Base-by-base conservation (phyloP, 2,113 vertebrate species). In the Hemibagrus wyckioides region DNA sequence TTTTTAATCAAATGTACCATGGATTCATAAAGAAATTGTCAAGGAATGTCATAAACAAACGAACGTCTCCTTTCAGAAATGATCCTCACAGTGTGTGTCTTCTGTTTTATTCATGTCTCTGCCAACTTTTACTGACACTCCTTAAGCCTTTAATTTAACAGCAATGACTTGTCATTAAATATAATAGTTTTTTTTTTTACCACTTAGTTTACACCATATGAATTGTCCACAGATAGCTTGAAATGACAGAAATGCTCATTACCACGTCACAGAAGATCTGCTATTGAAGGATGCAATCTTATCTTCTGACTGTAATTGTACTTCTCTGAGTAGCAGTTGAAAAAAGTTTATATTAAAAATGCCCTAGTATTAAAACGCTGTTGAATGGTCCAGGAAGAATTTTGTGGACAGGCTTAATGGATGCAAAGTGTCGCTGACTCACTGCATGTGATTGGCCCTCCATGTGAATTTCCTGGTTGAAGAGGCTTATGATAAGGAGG, bases 201-300 rank as follows among this genome's bases (percentile, higher is more conserved):
- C 30, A 50, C 25, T 61, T 63, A 65, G 57, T 75, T 63, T 87
- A 48, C 44, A 36, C 59, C 59, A 65, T 54, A 10, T 25, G 75
- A 80, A 85, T 50, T 67, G 57, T 67, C 75, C 75, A 80, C 19
- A 86, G 84, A 79, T 30, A 44, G 39, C 1, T 39, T 59, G 17
- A 83, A 89, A 85, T 82, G 79, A 85, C 67, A 85, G 54, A 39
- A 41, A 63, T 33, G 85, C 25, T 69, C 50, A 89, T 89, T 89
- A 89, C 82, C 80, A 88, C 56, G 0, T n/a, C 80, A 80, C 57
- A 52, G 71, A 48, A 79, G 41, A 65, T 19, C n/a, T 36, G 19
- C 73, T 82, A 57, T 77, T 87, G 77, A 85, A 65, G 80, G 23
- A 71, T 50, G 77, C 48, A 81, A 61, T 89, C 50, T 44, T 86